Conservation (phyloP, 1,140 invertebrate species). For the Solenopsis fugax region DNA sequence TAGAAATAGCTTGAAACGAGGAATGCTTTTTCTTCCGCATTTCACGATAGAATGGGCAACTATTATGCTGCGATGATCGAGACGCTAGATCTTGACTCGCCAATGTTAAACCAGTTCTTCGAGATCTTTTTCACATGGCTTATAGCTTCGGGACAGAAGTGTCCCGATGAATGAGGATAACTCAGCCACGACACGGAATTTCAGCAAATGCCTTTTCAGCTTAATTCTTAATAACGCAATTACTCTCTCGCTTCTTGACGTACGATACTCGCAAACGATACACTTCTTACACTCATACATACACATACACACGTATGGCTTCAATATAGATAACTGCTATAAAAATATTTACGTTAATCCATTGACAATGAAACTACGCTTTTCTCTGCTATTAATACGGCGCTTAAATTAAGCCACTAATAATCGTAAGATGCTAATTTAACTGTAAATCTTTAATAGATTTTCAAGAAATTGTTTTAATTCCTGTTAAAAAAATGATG, state of each 20-base stretch:
- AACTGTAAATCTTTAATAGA: constrained; percentile 12
- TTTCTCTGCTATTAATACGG: constrained; percentile 30
- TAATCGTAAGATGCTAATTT: background rate
- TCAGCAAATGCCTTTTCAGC: constrained; percentile 41
- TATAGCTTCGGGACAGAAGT: constrained; percentile 32
- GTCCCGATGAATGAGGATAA: constrained; percentile 15
- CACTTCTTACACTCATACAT: background rate
- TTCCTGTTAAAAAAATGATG: background rate
- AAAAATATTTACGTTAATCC: background rate
- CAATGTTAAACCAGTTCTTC: constrained; percentile 30
- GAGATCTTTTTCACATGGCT: constrained; percentile 24
- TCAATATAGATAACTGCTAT: background rate
- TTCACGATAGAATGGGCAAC: constrained; percentile 11
- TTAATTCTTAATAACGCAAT: constrained; percentile 64
- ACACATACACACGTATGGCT: constrained; percentile 5
- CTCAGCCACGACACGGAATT: constrained; percentile 34
- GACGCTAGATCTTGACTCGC: constrained; percentile 16
- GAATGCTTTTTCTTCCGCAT: constrained; percentile 49
- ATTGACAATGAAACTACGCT: constrained; percentile 15
- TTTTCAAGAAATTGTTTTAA: background rate
- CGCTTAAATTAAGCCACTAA: constrained; percentile 34
- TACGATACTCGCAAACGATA: constrained; percentile 30
- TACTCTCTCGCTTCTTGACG: constrained; percentile 72
- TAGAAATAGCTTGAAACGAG: constrained; percentile 31
- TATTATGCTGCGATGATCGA: constrained; percentile 49